Conservation (phyloP, 1,140 invertebrate genomes). For the Calliphora vicina region DNA sequence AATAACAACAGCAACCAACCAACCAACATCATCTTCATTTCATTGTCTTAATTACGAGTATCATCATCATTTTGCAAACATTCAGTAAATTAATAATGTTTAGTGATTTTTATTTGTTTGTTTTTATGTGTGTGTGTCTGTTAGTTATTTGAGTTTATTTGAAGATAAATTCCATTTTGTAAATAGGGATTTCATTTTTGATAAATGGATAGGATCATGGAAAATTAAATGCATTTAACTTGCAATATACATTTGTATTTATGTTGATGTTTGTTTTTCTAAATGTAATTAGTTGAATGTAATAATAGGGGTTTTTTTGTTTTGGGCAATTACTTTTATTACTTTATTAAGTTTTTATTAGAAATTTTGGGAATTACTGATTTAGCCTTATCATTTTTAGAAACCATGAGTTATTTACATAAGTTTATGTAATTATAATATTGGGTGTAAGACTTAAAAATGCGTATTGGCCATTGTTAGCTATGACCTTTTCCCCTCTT, state of each 20-base stretch:
- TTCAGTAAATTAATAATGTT: conserved; percentile 3
- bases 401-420: too few relatives aligned
- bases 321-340: too few relatives aligned
- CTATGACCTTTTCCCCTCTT: too few relatives aligned
- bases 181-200: background rate
- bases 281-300: background rate
- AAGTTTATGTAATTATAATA: too few relatives aligned
- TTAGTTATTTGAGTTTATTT: background rate
- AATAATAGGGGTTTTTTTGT: too few relatives aligned
- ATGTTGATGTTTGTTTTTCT: background rate
- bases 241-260: background rate
- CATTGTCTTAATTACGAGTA: too few relatives aligned
- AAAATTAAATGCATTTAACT: conserved; percentile 24
- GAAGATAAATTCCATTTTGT: conserved; percentile 14
- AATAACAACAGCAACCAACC: background rate
- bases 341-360: too few relatives aligned
- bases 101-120: background rate
- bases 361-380: too few relatives aligned
- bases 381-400: too few relatives aligned
- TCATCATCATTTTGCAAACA: background rate
- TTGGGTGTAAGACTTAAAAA: too few relatives aligned
- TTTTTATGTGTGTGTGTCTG: background rate
- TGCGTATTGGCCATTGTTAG: too few relatives aligned
- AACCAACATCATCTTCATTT: too few relatives aligned
- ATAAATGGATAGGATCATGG: conserved; percentile 21